Evolutionary conservation across 30 jellyfish, hydroid and myxozoan genomes (phyloP), one percentile per base, ranked within the genome.

Genomic region (Morbakka virulenta): DNA sequence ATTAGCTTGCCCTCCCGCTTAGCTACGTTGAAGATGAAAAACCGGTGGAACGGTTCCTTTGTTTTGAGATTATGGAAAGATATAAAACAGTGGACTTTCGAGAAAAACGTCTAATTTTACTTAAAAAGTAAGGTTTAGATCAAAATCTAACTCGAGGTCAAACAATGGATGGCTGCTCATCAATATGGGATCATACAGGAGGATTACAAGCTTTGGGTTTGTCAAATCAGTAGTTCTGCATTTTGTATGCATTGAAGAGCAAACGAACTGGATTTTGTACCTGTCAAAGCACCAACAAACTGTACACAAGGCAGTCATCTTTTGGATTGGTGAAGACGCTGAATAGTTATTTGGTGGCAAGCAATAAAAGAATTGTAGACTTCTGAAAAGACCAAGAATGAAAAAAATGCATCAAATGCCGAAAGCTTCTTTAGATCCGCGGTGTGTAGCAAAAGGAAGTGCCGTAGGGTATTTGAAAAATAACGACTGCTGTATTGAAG

Each of bases 1-100:
- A n/a, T n/a, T n/a, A n/a, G n/a, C n/a, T n/a, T n/a, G n/a, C n/a
- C n/a, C n/a, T n/a, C n/a, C n/a, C n/a, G n/a, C n/a, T n/a, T n/a
- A n/a, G n/a, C n/a, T n/a, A n/a, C n/a, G n/a, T n/a, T n/a, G n/a
- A 67, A 26, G 28, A 67, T 67, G 79, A 64, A 67, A 67, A 67
- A 26, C 79, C 79, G 23, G 4, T 67, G 1, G 64, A 67, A 64
- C 64, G 79, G n/a, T 67, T 67, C 72, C 79, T 67, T 67, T 67
- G 79, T 64, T 67, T 67, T 67, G 79, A 67, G 2, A 29, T 26
- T 28, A 67, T 26, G 79, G 72, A 67, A 67, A 31, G 79, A 2
- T 67, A 24, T 28, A n/a, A 62, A 24, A 50, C 74, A 62, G 50
- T 24, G 4, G 74, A 62, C 20, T 62, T 62, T 62, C 74, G 74